These are phyloP conservation scores for Nannospalax galili DNA, from an alignment of 2,113 vertebrate genomes.

Conservation along the genomic window DNA sequence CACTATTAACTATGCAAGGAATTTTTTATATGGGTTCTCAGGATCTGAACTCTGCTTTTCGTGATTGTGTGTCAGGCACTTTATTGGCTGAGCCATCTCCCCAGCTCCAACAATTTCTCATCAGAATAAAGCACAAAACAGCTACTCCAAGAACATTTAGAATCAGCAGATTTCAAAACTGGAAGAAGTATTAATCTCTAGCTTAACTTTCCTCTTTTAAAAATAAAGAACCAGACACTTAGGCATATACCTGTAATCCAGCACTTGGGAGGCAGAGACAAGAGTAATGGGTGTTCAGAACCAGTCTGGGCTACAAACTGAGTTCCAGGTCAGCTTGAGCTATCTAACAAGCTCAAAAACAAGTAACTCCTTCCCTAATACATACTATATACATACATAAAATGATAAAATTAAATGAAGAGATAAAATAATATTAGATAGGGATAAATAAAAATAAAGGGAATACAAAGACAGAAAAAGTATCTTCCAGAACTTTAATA, in stretches of 20 bases:
- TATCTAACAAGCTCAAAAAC: background rate
- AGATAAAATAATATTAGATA: too few relatives aligned
- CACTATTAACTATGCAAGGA: too few relatives aligned
- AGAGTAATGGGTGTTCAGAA: background rate
- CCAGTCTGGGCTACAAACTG: too few relatives aligned
- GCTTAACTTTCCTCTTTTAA: conserved; percentile 28
- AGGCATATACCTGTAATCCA: background rate
- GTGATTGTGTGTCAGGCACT: too few relatives aligned
- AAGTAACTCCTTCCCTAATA: too few relatives aligned
- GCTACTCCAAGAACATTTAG: conserved; percentile 11
- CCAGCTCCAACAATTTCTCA: background rate
- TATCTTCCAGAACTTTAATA: background rate
- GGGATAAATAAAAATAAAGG: background rate
- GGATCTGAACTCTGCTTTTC: too few relatives aligned
- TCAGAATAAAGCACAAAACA: conserved; percentile 27
- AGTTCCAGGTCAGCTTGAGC: background rate
- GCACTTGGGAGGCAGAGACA: background rate
- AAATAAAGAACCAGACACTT: background rate
- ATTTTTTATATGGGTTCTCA: too few relatives aligned
- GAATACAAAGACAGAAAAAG: conserved; percentile 1
- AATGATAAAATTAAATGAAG: background rate
- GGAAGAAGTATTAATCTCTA: background rate
- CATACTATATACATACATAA: too few relatives aligned
- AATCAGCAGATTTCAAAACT: conserved; percentile 32
- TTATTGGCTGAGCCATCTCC: too few relatives aligned